Base-by-base conservation (phyloP, 2,888 invertebrate genomes). In the Chalcis sispes region DNA sequence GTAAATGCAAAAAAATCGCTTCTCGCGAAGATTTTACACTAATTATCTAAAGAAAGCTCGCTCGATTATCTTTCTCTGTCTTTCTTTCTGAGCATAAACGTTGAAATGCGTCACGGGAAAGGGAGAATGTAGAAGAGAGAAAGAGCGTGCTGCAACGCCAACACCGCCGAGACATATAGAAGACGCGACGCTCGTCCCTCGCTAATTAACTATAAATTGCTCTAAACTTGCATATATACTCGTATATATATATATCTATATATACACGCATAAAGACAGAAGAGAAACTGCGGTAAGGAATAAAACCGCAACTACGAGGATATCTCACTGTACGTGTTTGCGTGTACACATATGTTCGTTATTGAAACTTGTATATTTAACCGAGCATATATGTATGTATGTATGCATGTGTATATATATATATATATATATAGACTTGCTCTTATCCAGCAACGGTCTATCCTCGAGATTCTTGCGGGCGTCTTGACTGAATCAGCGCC, bases 171-270 rank as follows among this genome's bases (percentile, higher is more conserved):
- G n/a, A n/a, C n/a, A n/a, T n/a, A n/a, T n/a, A n/a, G n/a, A n/a
- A n/a, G n/a, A n/a, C n/a, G n/a, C n/a, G 5, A 27, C n/a, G n/a
- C 7, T 32, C 52, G 61, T 40, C 64, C 20, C 25, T 52, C 27
- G 36, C 50, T 72, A 72, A 72, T 72, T 58, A 65, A 29, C 48
- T 40, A 72, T 72, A 65, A 65, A 72, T 64, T 58, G 65, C 18
- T 2, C 0, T 20, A 2, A 0, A n/a, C 20, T 2, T 20, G 18
- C 36, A 1, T 7, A 29, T n/a, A 8, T 23, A 18, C 52, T 18
- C 52, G 70, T 48, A 46, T 48, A 52, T 50, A 40, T 61, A 48
- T n/a, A 32, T 3, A 10, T 23, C 40, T n/a, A n/a, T n/a, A n/a
- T n/a, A n/a, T n/a, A 27, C 48, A 23, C 32, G 20, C 15, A 23